phyloP scores from a whole-genome alignment of 2,888 invertebrate genomes.

The Xanthorhoe designata region DNA sequence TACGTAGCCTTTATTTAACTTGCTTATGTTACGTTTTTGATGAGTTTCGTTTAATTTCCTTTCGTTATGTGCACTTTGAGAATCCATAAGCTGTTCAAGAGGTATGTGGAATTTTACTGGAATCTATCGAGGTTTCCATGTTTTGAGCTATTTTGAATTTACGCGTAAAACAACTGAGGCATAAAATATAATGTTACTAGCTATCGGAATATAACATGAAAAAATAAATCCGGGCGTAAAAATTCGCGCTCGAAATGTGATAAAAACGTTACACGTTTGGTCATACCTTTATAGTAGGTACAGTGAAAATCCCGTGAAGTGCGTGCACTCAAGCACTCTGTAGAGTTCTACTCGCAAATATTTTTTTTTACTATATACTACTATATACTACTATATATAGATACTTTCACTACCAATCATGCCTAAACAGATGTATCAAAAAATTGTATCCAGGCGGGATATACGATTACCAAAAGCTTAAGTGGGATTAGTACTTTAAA shows the following conservation, averaged over 20 bases:
- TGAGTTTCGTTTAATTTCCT: background rate
- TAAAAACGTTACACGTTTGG: slow-evolving; percentile 35
- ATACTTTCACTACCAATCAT: background rate
- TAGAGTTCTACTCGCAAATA: slow-evolving; percentile 1
- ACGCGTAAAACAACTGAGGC: slow-evolving; percentile 21
- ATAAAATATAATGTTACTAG: slow-evolving; percentile 23
- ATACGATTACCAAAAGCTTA: no score
- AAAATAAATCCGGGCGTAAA: slow-evolving; percentile 31
- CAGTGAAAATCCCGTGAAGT: slow-evolving; percentile 21
- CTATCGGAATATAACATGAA: slow-evolving; percentile 21
- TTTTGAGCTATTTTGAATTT: slow-evolving; percentile 22
- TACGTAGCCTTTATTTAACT: background rate
- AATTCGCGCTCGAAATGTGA: slow-evolving; percentile 30
- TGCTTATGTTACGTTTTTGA: background rate
- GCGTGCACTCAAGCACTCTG: slow-evolving; percentile 7
- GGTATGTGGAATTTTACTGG: background rate
- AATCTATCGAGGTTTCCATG: slow-evolving; percentile 3
- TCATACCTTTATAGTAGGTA: slow-evolving; percentile 27
- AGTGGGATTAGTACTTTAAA: no score
- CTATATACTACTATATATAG: no score
- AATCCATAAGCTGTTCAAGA: background rate
- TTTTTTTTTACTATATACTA: no score
- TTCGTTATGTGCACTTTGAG: background rate
- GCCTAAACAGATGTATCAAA: no score
- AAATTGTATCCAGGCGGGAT: no score